Conservation (phyloP, 2,113 vertebrate genomes). For the Colaptes auratus region DNA sequence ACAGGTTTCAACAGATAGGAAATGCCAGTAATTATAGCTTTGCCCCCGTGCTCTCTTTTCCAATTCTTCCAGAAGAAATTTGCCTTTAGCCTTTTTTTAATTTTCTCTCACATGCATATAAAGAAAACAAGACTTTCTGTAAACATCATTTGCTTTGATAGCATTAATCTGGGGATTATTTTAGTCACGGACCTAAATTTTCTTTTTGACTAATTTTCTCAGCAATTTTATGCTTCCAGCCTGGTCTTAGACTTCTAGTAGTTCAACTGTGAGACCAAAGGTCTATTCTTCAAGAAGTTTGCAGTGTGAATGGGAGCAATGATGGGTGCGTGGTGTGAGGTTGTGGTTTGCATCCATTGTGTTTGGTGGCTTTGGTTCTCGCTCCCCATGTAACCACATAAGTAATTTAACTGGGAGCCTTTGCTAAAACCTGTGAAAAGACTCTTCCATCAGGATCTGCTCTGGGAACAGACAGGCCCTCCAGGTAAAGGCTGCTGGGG, state of each 20-base stretch:
- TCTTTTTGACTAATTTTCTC: constrained; percentile 27
- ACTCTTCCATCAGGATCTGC: not conserved
- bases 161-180: constrained; percentile 53
- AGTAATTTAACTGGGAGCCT: not conserved
- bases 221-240: constrained; percentile 27
- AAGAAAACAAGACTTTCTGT: constrained; percentile 51
- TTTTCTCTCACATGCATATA: constrained; percentile 13
- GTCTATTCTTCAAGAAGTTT: not conserved
- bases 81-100: constrained; percentile 48
- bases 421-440: not conserved
- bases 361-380: not conserved
- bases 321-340: not conserved
- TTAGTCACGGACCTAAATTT: constrained; percentile 61
- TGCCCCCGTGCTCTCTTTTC: constrained; percentile 60
- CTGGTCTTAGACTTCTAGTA: not conserved
- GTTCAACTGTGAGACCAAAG: not conserved
- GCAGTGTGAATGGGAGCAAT: accelerated
- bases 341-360: not conserved
- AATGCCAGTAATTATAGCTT: constrained; percentile 68
- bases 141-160: constrained; percentile 55
- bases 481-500: not conserved
- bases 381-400: accelerated
- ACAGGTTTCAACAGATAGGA: constrained; percentile 56
- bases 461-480: not conserved
- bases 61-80: constrained; percentile 51